Base-by-base conservation (phyloP, 2,113 vertebrate species). In the Glaucidium brasilianum region DNA sequence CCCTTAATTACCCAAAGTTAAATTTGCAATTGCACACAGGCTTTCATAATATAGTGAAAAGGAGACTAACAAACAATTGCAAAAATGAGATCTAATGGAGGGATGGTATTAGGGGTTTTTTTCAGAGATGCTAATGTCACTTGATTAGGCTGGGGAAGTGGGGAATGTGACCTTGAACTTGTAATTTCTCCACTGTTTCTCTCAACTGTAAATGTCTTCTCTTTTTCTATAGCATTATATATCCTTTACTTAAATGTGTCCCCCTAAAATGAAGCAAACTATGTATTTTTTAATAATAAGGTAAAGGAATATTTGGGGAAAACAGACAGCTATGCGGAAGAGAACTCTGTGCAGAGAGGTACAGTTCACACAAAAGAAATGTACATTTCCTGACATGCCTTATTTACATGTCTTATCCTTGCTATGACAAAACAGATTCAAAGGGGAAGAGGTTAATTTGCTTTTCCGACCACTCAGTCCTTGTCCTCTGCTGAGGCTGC, bases 391-490 rank as follows among this genome's bases (percentile, higher is more conserved):
- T 86, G 92, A 71, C 79, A n/a, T 84, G 83, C 62, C 60, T 83
- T 95, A 92, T 95, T 96, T 96, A 93, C 68, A 35, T 39, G 55
- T 63, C 82, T 95, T 94, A 92, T 68, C 82, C 92, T 84, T 89
- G 82, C 91, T 71, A 5, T 30, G 76, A 86, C 80, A 95, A 87
- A 90, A 90, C 47, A 90, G 56, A 92, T 72, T 92, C 72, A 86
- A 95, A 96, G 91, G 85, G 88, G 90, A 96, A 95, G 84, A 96
- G 94, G 95, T 97, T 96, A 96, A 96, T 97, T 94, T 94, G 94
- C 80, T 94, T 96, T 96, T 96, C 94, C 77, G 29, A 96, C 88
- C 66, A 72, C 86, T 94, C 69, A 95, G 84, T 85, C 86, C 73
- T 94, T 79, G 83, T 95, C 37, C 66, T 89, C 66, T 81, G 80